Evolutionary conservation across 2,888 invertebrate genomes (phyloP).

Genomic region (Leptinotarsa rubiginosa): DNA sequence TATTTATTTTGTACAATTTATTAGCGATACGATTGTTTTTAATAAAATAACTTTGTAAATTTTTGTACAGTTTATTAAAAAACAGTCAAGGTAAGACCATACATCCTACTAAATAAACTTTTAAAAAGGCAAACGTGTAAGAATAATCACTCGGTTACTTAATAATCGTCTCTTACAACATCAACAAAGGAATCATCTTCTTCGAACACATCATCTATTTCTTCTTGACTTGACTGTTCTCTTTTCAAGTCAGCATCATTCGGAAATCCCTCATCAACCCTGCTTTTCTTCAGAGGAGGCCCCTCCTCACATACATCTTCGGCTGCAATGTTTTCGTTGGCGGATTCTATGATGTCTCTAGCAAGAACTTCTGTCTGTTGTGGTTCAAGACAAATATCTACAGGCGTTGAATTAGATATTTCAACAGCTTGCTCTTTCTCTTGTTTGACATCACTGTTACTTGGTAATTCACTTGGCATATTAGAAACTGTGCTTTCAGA

Average conservation of each 20-base stretch:
- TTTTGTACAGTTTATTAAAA: slow-evolving; percentile 24
- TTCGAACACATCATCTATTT: slow-evolving; percentile 27
- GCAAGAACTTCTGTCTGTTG: background rate
- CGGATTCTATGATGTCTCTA: background rate
- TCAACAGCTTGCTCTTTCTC: slow-evolving; percentile 13
- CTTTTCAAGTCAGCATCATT: background rate
- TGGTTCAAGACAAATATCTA: background rate
- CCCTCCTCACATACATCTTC: background rate
- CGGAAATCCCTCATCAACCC: background rate
- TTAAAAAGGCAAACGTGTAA: too few species aligned
- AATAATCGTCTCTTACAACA: slow-evolving; percentile 44
- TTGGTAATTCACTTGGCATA: background rate
- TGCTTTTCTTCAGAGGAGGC: slow-evolving; percentile 23
- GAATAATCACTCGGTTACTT: background rate
- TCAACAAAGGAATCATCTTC: slow-evolving; percentile 48
- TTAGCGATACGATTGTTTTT: slow-evolving; percentile 26
- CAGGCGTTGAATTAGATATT: background rate
- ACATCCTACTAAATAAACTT: too few species aligned
- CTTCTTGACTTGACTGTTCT: background rate
- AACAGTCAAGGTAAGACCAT: background rate
- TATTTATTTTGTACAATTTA: slow-evolving; percentile 42
- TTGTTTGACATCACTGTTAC: slow-evolving; percentile 12
- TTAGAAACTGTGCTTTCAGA: background rate
- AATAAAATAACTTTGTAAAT: slow-evolving; percentile 23
- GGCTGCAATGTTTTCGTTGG: background rate